Evolutionary conservation across 1,140 invertebrate genomes (phyloP).

Genomic region (Cotesia chilonis): DNA sequence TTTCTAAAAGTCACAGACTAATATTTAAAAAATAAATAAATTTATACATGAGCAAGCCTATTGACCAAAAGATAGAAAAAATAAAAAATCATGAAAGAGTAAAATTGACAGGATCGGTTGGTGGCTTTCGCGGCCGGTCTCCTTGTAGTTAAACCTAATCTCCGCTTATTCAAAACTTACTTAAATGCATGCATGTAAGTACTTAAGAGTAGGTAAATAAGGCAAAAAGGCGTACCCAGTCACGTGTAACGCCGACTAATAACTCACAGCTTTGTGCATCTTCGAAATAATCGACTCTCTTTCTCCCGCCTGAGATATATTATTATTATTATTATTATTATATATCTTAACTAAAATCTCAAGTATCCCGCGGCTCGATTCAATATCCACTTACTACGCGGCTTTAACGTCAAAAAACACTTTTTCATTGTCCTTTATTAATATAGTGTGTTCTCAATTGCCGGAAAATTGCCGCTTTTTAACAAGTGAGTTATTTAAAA

Average conservation of each 20-base stretch:
- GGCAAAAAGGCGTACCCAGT: slow-evolving; percentile 44
- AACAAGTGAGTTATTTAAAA: too few relatives aligned
- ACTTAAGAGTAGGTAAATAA: slow-evolving; percentile 12
- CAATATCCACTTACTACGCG: slow-evolving; percentile 57
- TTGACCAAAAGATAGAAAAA: neutral
- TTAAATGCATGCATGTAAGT: neutral
- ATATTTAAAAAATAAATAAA: neutral
- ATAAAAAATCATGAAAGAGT: slow-evolving; percentile 11
- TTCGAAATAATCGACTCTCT: slow-evolving; percentile 24
- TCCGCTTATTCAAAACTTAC: neutral
- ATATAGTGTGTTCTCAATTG: slow-evolving; percentile 42
- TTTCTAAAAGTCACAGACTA: neutral
- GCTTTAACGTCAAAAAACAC: slow-evolving; percentile 59
- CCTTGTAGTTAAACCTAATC: slow-evolving; percentile 9
- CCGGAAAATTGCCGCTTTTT: slow-evolving; percentile 23
- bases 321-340: too few relatives aligned
- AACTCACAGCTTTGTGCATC: slow-evolving; percentile 11
- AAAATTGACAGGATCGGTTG: slow-evolving; percentile 36
- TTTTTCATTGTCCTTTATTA: slow-evolving; percentile 56
- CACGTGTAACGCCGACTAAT: slow-evolving; percentile 41
- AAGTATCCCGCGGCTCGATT: slow-evolving; percentile 31
- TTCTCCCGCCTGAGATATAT: too few relatives aligned
- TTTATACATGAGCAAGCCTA: neutral
- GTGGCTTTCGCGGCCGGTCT: slow-evolving; percentile 13
- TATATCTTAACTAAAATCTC: neutral